Base-by-base conservation (phyloP, 2,113 vertebrate genomes). In the Pseudorhombus dupliciocellatus region DNA sequence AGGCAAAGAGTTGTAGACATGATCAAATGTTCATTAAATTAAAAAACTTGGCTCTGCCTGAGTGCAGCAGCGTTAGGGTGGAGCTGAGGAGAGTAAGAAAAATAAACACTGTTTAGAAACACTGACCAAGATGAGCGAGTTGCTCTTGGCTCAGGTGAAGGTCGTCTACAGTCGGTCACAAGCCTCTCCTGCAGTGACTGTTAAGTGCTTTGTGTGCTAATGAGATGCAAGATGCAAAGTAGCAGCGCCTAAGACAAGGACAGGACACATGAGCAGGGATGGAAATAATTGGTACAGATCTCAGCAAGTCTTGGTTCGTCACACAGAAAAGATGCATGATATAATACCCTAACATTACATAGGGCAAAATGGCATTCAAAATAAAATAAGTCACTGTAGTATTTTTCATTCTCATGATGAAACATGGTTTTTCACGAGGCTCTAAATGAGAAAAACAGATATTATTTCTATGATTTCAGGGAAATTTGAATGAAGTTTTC, bases 221-320 rank as follows among this genome's bases (percentile, higher is more conserved):
- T 89, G 73, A 89, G 70, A 88, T 87, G 76, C 80, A 79, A 79
- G 73, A 85, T 87, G 88, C 75, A 88, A 81, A 88, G 66, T 11
- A 79, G 65, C 61, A 58, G 61, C 2, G 25, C 61, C 30, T n/a
- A 84, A 82, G 81, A 77, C 83, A 75, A 50, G 28, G 53, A 64
- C 66, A 68, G 73, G 85, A 71, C 70, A 81, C 22, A 28, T 21
- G 16, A 44, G 42, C 31, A 70, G 53, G 55, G 59, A 30, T 40
- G 25, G 18, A 53, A 22, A 77, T 70, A 69, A 77, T 64, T 66
- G 42, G 46, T 79, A 71, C 68, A 12, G 24, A 65, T 80, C 75
- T 70, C 24, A 57, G 14, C 26, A 40, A 22, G 12, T 66, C n/a
- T 42, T 44, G 20, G 30, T 34, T 59, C 40, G 57, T 31, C 0